A percentile compares a stretch with the other conserved stretches of the same genome.
phyloP scores from a whole-genome alignment of 2,888 invertebrate species.

The Leistus spinibarbis region DNA sequence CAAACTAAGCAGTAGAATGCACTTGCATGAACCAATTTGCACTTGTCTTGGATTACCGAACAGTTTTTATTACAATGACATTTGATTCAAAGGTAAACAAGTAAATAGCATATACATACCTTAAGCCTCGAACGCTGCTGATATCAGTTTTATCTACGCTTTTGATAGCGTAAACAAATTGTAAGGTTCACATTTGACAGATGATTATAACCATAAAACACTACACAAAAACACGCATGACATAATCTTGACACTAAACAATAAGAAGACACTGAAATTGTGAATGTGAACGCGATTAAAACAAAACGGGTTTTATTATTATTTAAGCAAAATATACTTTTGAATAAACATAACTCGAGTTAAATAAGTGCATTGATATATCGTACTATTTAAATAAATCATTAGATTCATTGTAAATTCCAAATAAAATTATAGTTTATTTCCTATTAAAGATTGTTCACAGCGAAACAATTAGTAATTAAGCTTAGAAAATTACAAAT shows the following conservation, averaged over 20 bases:
- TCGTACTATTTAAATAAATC: too few relatives aligned
- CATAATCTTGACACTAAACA: not conserved
- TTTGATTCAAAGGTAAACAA: not conserved
- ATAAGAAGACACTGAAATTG: not conserved
- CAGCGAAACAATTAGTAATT: too few relatives aligned
- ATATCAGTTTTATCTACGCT: not conserved
- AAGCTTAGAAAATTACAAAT: too few relatives aligned
- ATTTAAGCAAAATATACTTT: too few relatives aligned
- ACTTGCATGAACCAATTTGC: not conserved
- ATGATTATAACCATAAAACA: constrained; percentile 1
- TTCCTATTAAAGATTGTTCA: too few relatives aligned
- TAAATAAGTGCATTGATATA: too few relatives aligned
- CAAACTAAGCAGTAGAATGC: not conserved
- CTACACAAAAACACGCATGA: not conserved
- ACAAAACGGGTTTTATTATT: too few relatives aligned
- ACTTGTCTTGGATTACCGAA: not conserved
- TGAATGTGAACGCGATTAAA: too few relatives aligned
- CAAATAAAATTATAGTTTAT: too few relatives aligned
- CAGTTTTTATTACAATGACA: not conserved
- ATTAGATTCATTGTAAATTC: too few relatives aligned
- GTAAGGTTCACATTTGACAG: not conserved
- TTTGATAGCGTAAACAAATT: not conserved
- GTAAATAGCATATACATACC: not conserved
- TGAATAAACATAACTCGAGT: too few relatives aligned
- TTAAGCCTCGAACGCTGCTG: not conserved